Evolutionary conservation across 1,140 invertebrate species (phyloP).

Genomic region (Saccostrea echinata): DNA sequence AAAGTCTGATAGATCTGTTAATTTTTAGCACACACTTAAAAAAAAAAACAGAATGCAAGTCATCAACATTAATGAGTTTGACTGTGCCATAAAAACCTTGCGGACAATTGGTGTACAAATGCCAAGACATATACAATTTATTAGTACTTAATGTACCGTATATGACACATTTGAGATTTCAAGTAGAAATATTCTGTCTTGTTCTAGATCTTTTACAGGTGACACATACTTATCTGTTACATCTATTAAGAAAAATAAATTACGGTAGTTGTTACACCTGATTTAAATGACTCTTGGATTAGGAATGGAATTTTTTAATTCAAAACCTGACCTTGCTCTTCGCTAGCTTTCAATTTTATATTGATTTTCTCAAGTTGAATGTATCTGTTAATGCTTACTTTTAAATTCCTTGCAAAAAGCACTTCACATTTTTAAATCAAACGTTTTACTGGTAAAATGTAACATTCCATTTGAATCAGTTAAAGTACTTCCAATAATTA

Average conservation of each 20-base stretch:
- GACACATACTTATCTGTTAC: neutral
- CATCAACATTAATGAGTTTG: no score
- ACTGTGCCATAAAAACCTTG: neutral
- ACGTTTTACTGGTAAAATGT: no score
- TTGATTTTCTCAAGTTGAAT: no score
- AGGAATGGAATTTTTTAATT: neutral
- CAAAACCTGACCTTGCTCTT: neutral
- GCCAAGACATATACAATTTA: neutral
- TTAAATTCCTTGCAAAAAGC: no score
- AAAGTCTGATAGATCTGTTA: no score
- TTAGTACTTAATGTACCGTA: neutral
- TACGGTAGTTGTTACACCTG: neutral
- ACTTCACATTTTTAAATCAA: no score
- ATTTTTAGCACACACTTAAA: no score
- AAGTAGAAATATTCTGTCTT: neutral
- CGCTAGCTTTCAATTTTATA: neutral
- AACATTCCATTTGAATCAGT: no score
- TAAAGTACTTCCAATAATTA: no score
- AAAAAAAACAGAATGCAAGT: no score
- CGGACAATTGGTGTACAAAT: neutral
- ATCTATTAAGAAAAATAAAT: neutral
- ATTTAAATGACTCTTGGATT: neutral
- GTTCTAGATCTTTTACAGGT: neutral
- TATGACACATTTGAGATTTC: slow-evolving; percentile 6
- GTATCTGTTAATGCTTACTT: no score